Evolutionary conservation across 2,888 invertebrate species (phyloP).

Genomic region (Pycnomerus fuliginosus): DNA sequence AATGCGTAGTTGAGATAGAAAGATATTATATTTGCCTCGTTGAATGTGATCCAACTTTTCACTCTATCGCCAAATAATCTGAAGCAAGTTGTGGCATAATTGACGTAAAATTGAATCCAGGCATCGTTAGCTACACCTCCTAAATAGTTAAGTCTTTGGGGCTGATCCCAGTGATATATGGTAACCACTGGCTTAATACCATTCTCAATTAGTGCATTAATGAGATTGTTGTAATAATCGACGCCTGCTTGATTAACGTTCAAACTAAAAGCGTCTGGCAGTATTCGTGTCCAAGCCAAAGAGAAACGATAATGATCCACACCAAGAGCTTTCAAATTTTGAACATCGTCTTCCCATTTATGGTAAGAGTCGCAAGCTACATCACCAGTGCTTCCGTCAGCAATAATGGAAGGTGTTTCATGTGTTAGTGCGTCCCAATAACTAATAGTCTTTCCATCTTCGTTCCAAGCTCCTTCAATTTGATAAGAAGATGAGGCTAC

Average conservation of each 20-base stretch:
- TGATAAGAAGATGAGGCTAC: no score
- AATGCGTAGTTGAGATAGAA: constrained; percentile 39
- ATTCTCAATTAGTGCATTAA: background rate
- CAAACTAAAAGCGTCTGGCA: background rate
- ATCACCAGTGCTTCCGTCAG: background rate
- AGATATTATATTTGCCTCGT: background rate
- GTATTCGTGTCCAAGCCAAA: background rate
- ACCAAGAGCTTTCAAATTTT: background rate
- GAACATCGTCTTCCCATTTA: background rate
- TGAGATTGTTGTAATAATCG: background rate
- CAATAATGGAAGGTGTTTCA: background rate
- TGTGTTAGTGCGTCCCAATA: no score
- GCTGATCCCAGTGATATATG: background rate
- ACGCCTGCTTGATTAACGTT: background rate
- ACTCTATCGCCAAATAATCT: background rate
- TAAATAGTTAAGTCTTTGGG: background rate
- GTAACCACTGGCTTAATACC: background rate
- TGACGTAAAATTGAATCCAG: background rate
- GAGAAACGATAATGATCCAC: background rate
- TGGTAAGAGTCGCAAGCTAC: background rate
- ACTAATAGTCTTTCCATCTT: no score
- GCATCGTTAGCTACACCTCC: background rate
- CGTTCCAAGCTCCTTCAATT: no score
- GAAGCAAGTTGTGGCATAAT: background rate
- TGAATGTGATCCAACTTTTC: background rate